phyloP scores from a whole-genome alignment of 2,113 vertebrate species.

The Cnemophilus loriae region DNA sequence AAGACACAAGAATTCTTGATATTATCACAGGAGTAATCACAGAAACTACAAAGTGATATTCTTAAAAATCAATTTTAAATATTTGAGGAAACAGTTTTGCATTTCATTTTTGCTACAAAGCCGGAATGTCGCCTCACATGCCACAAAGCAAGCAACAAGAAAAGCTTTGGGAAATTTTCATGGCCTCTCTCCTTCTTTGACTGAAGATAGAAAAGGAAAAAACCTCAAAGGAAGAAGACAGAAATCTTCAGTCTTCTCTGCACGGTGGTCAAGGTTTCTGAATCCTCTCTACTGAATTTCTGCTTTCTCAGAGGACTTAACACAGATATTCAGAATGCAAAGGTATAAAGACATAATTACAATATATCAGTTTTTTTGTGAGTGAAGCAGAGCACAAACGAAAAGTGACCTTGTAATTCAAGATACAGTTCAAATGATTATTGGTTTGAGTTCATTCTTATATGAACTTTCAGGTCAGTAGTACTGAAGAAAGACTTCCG shows the following conservation, averaged over 20 bases:
- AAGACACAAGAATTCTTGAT: background rate
- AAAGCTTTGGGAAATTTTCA: background rate
- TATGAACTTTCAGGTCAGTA: background rate
- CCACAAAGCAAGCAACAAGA: background rate
- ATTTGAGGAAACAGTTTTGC: background rate
- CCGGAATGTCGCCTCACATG: background rate
- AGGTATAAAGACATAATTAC: background rate
- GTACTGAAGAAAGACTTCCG: background rate
- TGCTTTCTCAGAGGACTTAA: background rate
- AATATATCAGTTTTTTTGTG: background rate
- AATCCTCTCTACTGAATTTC: background rate
- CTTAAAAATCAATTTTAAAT: background rate
- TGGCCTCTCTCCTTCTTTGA: background rate
- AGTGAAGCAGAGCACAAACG: background rate
- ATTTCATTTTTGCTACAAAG: background rate
- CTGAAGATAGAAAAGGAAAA: background rate
- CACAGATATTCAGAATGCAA: background rate
- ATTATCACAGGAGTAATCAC: background rate
- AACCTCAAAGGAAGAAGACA: background rate
- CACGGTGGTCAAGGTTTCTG: background rate
- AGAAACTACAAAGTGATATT: background rate
- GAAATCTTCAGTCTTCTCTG: background rate
- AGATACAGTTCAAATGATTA: background rate
- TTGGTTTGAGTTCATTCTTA: background rate
- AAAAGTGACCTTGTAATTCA: background rate